phyloP scores from a whole-genome alignment of 2,888 invertebrate genomes.

The Limnephilus rhombicus region DNA sequence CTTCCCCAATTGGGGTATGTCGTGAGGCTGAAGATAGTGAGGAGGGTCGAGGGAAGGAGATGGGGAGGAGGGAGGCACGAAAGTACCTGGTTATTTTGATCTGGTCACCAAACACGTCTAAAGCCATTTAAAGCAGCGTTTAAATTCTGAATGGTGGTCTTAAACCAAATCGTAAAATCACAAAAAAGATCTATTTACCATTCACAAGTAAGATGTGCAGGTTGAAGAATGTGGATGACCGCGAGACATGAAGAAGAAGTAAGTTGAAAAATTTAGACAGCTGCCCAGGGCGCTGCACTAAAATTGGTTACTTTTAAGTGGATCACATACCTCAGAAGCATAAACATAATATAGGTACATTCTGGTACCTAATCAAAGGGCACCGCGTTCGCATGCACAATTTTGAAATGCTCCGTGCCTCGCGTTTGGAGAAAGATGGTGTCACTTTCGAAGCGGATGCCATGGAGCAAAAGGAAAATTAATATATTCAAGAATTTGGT shows the following conservation, averaged over 20 bases:
- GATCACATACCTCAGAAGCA: not conserved
- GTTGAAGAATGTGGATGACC: not conserved
- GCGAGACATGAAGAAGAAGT: not conserved
- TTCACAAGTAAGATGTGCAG: not conserved
- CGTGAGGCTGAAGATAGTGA: no score
- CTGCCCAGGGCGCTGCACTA: not conserved
- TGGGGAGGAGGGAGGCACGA: no score
- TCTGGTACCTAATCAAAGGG: not conserved
- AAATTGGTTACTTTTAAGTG: not conserved
- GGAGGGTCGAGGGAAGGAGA: no score
- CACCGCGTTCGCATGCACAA: not conserved
- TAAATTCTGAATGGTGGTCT: no score
- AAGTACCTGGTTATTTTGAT: no score
- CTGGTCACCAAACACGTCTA: no score
- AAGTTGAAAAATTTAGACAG: not conserved
- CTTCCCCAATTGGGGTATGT: no score
- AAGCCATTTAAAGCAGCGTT: no score
- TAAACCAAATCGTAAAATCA: no score
- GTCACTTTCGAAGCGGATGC: not conserved
- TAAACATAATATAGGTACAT: not conserved
- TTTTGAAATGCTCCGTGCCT: not conserved
- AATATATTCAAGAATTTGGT: not conserved
- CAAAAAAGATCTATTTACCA: not conserved
- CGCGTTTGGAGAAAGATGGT: not conserved
- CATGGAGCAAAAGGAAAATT: not conserved